A percentile compares a stretch with the other conserved stretches of the same genome.
phyloP scores from a whole-genome alignment of 2,113 vertebrate species.

The Lipotes vexillifer region DNA sequence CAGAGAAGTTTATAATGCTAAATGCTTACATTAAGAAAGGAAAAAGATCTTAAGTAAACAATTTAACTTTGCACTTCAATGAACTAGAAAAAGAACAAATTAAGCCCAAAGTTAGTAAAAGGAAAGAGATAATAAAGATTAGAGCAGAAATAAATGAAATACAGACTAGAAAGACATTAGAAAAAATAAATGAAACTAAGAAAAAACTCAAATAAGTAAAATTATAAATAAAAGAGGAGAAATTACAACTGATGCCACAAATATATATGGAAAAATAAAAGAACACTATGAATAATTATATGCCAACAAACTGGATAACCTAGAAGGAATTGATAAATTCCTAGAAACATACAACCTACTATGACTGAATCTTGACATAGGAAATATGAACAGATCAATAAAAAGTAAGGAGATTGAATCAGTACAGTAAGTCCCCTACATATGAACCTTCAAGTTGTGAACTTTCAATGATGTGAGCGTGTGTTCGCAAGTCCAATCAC shows the following conservation, averaged over 20 bases:
- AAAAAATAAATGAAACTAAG: neutral
- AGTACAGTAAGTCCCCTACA: neutral
- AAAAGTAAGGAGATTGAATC: neutral
- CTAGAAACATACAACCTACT: neutral
- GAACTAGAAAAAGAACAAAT: neutral
- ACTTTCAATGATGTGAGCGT: no score
- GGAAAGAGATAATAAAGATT: neutral
- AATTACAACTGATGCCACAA: neutral
- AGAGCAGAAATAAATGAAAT: neutral
- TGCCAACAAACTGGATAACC: neutral
- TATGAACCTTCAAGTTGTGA: no score
- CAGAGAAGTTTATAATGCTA: neutral
- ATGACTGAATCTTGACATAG: neutral
- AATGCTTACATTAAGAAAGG: neutral
- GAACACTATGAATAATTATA: neutral
- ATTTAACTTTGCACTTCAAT: neutral
- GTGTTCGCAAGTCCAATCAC: no score
- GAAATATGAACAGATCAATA: neutral
- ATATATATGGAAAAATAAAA: neutral
- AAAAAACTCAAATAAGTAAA: neutral
- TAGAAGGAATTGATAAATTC: neutral
- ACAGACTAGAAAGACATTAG: neutral
- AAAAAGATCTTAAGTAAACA: neutral
- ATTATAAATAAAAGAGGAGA: neutral
- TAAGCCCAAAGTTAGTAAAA: neutral